phyloP scores from a whole-genome alignment of 2,888 invertebrate genomes.

The Phortica magna region DNA sequence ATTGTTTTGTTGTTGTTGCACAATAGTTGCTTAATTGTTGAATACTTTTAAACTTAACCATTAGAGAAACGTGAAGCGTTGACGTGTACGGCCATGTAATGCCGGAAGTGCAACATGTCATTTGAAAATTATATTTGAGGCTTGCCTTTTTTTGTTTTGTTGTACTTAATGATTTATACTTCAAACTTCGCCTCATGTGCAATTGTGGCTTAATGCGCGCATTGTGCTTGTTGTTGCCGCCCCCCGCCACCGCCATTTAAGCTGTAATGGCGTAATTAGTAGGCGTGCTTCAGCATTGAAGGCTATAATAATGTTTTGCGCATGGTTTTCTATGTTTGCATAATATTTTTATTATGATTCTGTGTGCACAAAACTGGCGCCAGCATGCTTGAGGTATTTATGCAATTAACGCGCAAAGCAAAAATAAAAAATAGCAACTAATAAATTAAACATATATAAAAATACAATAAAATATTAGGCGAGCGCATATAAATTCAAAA shows the following conservation, averaged over 20 bases:
- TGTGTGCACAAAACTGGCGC: too few species aligned
- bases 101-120: conserved; percentile 70
- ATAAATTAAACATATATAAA: too few species aligned
- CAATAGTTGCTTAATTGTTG: conserved; percentile 31
- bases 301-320: neutral
- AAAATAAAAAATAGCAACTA: too few species aligned
- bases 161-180: too few species aligned
- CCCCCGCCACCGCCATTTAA: neutral
- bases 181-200: neutral
- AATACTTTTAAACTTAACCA: conserved; percentile 34
- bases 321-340: too few species aligned
- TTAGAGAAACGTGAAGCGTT: neutral
- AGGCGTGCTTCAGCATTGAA: neutral
- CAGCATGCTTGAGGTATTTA: too few species aligned
- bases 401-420: too few species aligned
- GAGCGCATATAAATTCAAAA: neutral
- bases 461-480: too few species aligned
- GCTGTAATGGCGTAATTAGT: conserved; percentile 2
- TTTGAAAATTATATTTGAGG: conserved; percentile 43
- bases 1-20: conserved; percentile 29
- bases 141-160: conserved; percentile 5
- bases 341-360: too few species aligned
- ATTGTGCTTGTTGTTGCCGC: neutral
- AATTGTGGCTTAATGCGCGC: conserved; percentile 11
- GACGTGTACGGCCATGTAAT: conserved; percentile 55